Evolutionary conservation across 2,113 vertebrate species (phyloP).

Genomic region (Psophia crepitans): DNA sequence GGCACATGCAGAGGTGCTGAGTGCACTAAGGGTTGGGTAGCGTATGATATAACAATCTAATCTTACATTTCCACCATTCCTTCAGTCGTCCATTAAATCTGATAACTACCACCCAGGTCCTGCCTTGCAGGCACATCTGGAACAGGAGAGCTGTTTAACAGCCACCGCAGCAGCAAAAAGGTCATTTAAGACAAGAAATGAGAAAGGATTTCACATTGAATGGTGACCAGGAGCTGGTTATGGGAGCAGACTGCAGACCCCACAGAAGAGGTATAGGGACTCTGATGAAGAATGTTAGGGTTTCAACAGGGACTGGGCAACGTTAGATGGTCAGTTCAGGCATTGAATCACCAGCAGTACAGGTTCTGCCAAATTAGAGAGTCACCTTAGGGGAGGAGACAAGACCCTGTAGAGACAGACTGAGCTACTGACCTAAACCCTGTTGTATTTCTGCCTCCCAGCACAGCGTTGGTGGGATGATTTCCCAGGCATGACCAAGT

Average conservation of each 20-base stretch:
- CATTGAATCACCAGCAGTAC: not conserved
- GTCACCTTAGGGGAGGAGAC: not conserved
- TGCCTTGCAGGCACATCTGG: not conserved
- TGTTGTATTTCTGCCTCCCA: not conserved
- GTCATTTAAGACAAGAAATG: not conserved
- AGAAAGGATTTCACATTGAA: not conserved
- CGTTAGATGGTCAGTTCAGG: not conserved
- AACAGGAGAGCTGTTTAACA: not conserved
- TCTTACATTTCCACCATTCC: fast-evolving
- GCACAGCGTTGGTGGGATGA: not conserved
- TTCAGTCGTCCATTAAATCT: not conserved
- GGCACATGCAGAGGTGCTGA: not conserved
- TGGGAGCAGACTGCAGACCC: not conserved
- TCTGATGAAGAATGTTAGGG: not conserved
- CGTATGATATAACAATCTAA: not conserved
- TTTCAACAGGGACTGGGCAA: not conserved
- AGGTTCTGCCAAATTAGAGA: not conserved
- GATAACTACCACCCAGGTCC: not conserved
- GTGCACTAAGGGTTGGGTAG: not conserved
- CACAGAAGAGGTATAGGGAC: not conserved
- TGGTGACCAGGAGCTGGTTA: not conserved
- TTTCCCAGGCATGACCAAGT: not conserved
- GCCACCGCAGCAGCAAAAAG: not conserved
- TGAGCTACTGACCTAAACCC: not conserved
- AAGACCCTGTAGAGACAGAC: not conserved